Evolutionary conservation across 2,113 vertebrate species (phyloP), one percentile per base, ranked within the genome.

Genomic region (Stegastes partitus): DNA sequence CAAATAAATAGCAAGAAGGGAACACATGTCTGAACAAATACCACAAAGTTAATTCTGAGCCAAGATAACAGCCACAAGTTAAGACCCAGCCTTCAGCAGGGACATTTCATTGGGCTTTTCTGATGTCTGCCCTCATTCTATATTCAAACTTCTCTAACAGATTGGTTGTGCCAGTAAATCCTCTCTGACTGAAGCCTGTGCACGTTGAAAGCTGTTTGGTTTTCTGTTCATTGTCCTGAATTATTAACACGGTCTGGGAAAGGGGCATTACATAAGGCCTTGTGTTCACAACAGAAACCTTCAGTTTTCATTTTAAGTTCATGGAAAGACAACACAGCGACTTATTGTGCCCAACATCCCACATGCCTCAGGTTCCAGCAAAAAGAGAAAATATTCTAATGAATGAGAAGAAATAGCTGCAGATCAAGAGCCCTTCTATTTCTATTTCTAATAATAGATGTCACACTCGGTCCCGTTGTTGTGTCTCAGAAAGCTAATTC

Each of bases 221-320:
- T 68, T 68, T 87, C 73, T 77, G 63, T 86, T 88, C 72, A 50
- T 87, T 82, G 79, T 85, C 81, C 75, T 90, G 78, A 93, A 93
- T 94, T 92, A 94, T 92, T 89, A 83, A 94, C 63, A 77, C 42
- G 15, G 77, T 75, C 66, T 87, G 85, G 69, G 85, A 85, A n/a
- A 86, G 72, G 51, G 45, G 53, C 68, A 79, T 94, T 94, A 89
- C 88, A 87, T 92, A 91, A 93, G 85, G 34, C 68, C 50, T 42
- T 70, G 81, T 88, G 89, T 92, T 92, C 83, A 84, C 79, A 85
- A 80, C 76, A 87, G 76, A 84, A 87, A 87, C 65, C 77, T 88
- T 86, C 71, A 37, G 83, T 85, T 88, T 91, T 89, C 81, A 84
- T 89, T 91, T 87, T 57, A 82, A 84, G 80, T 61, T 70, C 70